These are phyloP conservation scores for Carassius auratus DNA, from an alignment of 2,113 vertebrate species.

Conservation along the genomic window DNA sequence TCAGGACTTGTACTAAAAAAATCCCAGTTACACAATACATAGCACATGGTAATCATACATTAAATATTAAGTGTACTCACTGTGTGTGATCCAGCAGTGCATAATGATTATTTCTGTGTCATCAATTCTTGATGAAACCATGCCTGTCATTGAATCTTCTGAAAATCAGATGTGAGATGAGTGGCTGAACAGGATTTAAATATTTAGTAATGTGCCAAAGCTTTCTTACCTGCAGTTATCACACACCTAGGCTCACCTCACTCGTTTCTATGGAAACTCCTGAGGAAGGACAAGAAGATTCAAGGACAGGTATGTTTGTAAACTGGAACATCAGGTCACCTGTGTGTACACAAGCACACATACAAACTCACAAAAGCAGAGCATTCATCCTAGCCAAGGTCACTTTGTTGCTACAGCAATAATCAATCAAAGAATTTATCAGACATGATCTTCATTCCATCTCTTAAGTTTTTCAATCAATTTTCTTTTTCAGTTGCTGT, in stretches of 20 bases:
- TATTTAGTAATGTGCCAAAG: constrained; percentile 33
- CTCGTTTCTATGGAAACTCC: constrained; percentile 60
- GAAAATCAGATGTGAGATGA: constrained; percentile 1
- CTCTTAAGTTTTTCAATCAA: not conserved
- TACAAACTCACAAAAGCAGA: constrained; percentile 6
- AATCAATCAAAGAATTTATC: constrained; percentile 3
- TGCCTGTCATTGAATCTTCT: not conserved
- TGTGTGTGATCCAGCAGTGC: not conserved
- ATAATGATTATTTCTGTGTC: not conserved
- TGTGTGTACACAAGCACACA: constrained; percentile 39
- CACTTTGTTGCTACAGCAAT: not conserved
- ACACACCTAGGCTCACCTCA: constrained; percentile 30
- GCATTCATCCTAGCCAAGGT: constrained; percentile 43
- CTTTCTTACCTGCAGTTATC: constrained; percentile 48
- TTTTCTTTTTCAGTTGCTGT: not conserved
- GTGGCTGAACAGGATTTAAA: constrained; percentile 17
- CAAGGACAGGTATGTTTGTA: constrained; percentile 60
- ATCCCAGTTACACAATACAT: not conserved
- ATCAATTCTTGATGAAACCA: constrained; percentile 17
- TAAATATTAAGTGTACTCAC: not conserved
- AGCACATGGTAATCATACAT: not conserved
- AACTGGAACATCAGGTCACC: constrained; percentile 57
- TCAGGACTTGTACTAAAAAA: not conserved
- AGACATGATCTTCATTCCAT: not conserved
- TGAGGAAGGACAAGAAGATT: constrained; percentile 50